Percentiles rank a stretch among this genome's conserved stretches.
phyloP scores from a whole-genome alignment of 2,113 vertebrate species.

The Lophius piscatorius region DNA sequence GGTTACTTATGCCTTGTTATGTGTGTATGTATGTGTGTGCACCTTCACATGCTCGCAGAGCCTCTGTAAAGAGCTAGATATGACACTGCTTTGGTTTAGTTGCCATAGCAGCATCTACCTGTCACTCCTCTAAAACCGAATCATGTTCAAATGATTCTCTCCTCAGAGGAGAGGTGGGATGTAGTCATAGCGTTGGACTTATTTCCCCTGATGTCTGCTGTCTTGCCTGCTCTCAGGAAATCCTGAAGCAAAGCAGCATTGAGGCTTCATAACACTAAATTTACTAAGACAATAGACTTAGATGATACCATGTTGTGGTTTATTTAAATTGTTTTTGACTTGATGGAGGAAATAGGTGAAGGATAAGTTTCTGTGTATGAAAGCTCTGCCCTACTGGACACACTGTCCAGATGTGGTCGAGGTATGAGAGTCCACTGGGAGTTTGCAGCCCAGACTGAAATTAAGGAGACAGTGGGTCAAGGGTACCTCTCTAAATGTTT shows the following conservation, averaged over 20 bases:
- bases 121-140: slow-evolving; percentile 68
- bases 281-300: slow-evolving; percentile 38
- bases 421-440: slow-evolving; percentile 46
- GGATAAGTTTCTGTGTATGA: slow-evolving; percentile 17
- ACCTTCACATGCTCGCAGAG: slow-evolving; percentile 27
- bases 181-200: slow-evolving; percentile 57
- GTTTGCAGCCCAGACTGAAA: slow-evolving; percentile 55
- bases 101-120: slow-evolving; percentile 79
- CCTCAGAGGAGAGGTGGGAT: slow-evolving; percentile 58
- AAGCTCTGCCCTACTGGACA: slow-evolving; percentile 14
- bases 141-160: slow-evolving; percentile 63
- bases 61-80: slow-evolving; percentile 52
- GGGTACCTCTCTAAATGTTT: slow-evolving; percentile 78
- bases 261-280: slow-evolving; percentile 38
- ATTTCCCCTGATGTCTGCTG: slow-evolving; percentile 69
- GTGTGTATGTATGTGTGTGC: slow-evolving; percentile 18
- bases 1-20: slow-evolving; percentile 43
- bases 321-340: slow-evolving; percentile 3
- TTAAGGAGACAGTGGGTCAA: slow-evolving; percentile 77
- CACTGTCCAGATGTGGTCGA: slow-evolving; percentile 72
- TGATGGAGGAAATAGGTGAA: slow-evolving; percentile 8
- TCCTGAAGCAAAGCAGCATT: slow-evolving; percentile 24
- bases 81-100: slow-evolving; percentile 67
- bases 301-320: slow-evolving; percentile 12
- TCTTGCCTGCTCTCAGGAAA: slow-evolving; percentile 46